Base-by-base conservation (phyloP, 2,888 invertebrate genomes). In the Drosophila cognata region DNA sequence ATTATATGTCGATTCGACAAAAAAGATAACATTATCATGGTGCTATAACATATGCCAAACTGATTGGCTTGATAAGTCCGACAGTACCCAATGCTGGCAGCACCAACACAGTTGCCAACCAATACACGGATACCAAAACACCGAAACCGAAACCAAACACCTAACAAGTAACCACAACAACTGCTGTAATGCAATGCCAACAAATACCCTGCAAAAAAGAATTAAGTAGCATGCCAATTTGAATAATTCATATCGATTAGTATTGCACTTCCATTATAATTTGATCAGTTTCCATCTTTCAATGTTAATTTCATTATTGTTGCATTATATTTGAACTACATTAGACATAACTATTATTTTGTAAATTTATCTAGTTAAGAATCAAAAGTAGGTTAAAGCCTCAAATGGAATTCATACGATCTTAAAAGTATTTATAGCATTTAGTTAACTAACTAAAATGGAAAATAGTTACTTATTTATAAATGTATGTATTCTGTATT, bases 21-120 rank as follows among this genome's bases (percentile, higher is more conserved):
- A 67, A 76, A 64, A 75, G 89, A 88, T 85, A 85, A 76, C 79
- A 57, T 86, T 84, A 84, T 83, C 78, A 63, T 52, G 43, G 62
- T 62, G 71, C 68, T 74, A 77, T 82, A 85, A 75, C 84, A 85
- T 81, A 86, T 83, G 84, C 84, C 84, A 80, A 84, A 83, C 84
- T 75, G 87, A 85, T 85, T 88, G 83, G 82, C 77, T 78, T 81
- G 88, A 84, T 84, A 84, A 88, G 63, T 70, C 69, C 68, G 33
- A 58, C 55, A 71, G 64, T 59, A 51, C 41, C 43, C 58, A 75
- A 70, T 55, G 62, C 55, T 51, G 46, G 31, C 46, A 46, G 36
- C 41, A 60, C 66, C 41, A 66, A 71, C 56, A 67, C 75, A 31
- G 48, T 60, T 48, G 65, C 64, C 57, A 53, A 53, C 28, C 18